Evolutionary conservation across 2,888 invertebrate genomes (phyloP).

Genomic region (Brachynemurus nebulosus): DNA sequence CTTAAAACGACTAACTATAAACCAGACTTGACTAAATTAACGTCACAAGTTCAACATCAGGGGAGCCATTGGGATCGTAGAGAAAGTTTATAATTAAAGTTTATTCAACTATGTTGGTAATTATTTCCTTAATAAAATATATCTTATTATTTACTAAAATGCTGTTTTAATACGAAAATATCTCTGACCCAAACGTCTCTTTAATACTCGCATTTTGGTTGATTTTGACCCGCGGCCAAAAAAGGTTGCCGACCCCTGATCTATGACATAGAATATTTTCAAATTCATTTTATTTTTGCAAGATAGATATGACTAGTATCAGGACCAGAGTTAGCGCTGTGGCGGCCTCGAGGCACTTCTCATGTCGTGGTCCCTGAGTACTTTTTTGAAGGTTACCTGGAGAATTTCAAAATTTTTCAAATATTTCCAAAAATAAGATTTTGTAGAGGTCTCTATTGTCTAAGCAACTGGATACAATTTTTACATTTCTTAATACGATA

Average conservation of each 20-base stretch:
- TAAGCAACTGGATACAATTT: too few relatives aligned
- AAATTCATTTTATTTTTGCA: too few relatives aligned
- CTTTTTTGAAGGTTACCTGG: too few relatives aligned
- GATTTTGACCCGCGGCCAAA: constrained; percentile 9
- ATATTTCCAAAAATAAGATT: too few relatives aligned
- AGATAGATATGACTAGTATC: too few relatives aligned
- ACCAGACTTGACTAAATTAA: constrained; percentile 14
- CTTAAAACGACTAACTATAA: constrained; percentile 13
- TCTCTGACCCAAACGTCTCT: constrained; percentile 8
- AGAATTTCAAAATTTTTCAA: too few relatives aligned
- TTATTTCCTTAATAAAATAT: background rate
- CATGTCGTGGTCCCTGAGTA: too few relatives aligned
- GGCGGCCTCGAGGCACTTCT: too few relatives aligned
- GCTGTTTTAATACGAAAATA: constrained; percentile 9
- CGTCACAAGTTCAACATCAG: constrained; percentile 11
- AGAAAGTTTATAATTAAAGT: background rate
- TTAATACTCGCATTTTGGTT: constrained; percentile 10
- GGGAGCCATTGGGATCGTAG: background rate
- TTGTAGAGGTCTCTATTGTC: too few relatives aligned
- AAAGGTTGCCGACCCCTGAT: constrained; percentile 3
- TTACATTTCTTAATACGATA: too few relatives aligned
- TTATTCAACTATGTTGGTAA: background rate
- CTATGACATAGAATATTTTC: too few relatives aligned
- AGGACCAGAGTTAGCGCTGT: too few relatives aligned
- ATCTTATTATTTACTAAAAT: constrained; percentile 28